Base-by-base conservation (phyloP, 2,113 vertebrate genomes). In the Oryzias javanicus region DNA sequence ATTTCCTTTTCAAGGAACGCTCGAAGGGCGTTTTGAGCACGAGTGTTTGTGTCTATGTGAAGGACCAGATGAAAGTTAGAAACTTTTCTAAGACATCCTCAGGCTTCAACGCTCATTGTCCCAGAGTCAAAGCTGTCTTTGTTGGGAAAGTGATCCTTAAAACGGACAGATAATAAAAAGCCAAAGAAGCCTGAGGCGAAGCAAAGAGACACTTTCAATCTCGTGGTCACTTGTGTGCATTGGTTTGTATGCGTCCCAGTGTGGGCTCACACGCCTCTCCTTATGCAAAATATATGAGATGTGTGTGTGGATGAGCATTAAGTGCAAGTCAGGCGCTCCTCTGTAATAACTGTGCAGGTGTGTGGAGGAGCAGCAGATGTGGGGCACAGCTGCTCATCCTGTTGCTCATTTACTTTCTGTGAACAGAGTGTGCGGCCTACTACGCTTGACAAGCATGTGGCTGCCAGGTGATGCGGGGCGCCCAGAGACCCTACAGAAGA, bases 51-150 rank as follows among this genome's bases (percentile, higher is more conserved):
- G 56, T 42, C 42, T 8, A 51, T 20, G 47, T 74, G 55, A n/a
- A 55, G 46, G 35, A 47, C 58, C 27, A 71, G 66, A 70, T 49
- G 49, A 55, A 77, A 64, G 74, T 20, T 51, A 40, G 4, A 40
- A 44, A 35, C 20, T 17, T 10, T 5, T 24, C 54, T 24, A 12
- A 67, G 52, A 68, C 25, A 44, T 72, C 79, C 63, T 69, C 6
- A 4, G 55, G 72, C 65, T 25, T 54, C 59, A 24, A 19, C 67
- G 70, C 49, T 2, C 51, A 41, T 61, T 64, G 12, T 45, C 55
- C 17, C 17, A 6, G 14, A 18, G 52, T 73, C 63, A 62, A 68
- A 63, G 49, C 53, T 49, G 41, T 51, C 49, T 70, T 71, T 77
- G 56, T 66, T 19, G 50, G 45, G 29, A 25, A 24, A 10, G 3